Base-by-base conservation (phyloP, 2,888 invertebrate species). In the Lagria hirta region DNA sequence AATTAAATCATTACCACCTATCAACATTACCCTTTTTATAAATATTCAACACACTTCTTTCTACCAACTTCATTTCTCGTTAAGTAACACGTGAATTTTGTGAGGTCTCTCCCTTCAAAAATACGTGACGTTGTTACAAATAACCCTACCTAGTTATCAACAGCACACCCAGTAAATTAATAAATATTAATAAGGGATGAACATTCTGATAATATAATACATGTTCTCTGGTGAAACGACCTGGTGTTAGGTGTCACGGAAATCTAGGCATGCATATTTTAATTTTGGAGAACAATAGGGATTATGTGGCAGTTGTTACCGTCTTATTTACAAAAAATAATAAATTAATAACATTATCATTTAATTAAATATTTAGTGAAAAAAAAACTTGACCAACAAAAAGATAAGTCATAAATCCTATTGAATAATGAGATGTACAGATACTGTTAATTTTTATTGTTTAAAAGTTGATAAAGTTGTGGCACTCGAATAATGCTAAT, bases 31-130 rank as follows among this genome's bases (percentile, higher is more conserved):
- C 38, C 44, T 29, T 7, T 42, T 28, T 34, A 49, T 51, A 42
- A 51, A 41, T 48, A 51, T 51, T 48, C 51, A 34, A 21, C n/a
- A 20, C 41, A 23, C 21, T 28, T 37, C 52, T 51, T 47, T 48
- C 43, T 38, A 49, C 42, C 46, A 42, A 49, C 46, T 54, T 48
- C 52, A 55, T 56, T 52, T 48, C 44, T 43, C 34, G 43, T 44
- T 43, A 46, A 54, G 50, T 55, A 51, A 59, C 55, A 55, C 49
- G 52, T 51, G 49, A 52, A 54, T 54, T 56, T 52, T 48, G 58
- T 57, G 58, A 58, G 57, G 58, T 57, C 55, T 52, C 23, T 47
- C 56, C 57, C 54, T 56, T 57, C 52, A 44, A 46, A 49, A 51
- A 35, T 54, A 55, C 55, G 54, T 55, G 55, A 54, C 52, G 30